These are phyloP conservation scores for Philopotamus ludificatus DNA, from an alignment of 1,140 invertebrate species.

Conservation along the genomic window DNA sequence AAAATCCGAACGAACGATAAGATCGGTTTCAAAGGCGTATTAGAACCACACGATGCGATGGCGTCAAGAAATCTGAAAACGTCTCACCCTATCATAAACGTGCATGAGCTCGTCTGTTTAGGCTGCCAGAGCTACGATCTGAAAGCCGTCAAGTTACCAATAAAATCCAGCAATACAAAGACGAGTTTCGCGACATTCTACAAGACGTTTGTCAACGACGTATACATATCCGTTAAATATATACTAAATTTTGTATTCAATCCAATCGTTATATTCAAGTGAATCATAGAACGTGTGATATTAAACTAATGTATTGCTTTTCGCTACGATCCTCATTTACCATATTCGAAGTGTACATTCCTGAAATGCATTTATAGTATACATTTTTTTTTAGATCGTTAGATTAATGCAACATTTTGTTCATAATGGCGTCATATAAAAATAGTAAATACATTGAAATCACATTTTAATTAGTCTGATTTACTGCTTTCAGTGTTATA, in stretches of 20 bases:
- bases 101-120: conserved; percentile 66
- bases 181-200: conserved; percentile 49
- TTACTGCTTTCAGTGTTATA: too few relatives aligned
- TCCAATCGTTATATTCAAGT: conserved; percentile 74
- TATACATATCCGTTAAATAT: conserved; percentile 67
- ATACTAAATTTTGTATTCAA: conserved; percentile 74
- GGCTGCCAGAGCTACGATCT: conserved; percentile 62
- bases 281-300: too few relatives aligned
- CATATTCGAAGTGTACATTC: too few relatives aligned
- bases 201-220: conserved; percentile 58
- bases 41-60: conserved; percentile 51
- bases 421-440: too few relatives aligned
- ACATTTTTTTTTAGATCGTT: too few relatives aligned
- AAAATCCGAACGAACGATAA: conserved; percentile 66
- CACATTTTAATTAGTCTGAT: too few relatives aligned
- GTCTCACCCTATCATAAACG: conserved; percentile 56
- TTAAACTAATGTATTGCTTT: too few relatives aligned
- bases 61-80: conserved; percentile 58
- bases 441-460: too few relatives aligned
- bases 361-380: too few relatives aligned
- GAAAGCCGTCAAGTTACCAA: conserved; percentile 53
- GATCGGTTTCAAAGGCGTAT: conserved; percentile 67
- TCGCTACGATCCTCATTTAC: too few relatives aligned
- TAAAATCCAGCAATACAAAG: conserved; percentile 47
- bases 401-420: too few relatives aligned